These are phyloP conservation scores for Pseudochirops cupreus DNA, from an alignment of 2,797 vertebrate genomes.

Conservation along the genomic window DNA sequence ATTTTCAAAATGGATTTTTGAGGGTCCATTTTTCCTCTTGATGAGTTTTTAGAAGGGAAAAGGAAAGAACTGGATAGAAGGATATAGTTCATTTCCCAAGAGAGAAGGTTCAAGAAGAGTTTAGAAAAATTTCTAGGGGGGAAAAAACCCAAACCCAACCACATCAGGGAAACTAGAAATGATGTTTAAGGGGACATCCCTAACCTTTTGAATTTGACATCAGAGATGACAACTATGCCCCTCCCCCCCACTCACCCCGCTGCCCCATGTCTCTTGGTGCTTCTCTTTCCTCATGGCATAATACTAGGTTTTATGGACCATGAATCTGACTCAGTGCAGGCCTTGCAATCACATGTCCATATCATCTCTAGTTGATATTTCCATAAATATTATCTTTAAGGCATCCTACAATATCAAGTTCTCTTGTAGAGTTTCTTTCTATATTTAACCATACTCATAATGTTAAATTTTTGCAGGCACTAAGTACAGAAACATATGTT, in stretches of 20 bases:
- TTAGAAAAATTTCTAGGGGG: neutral
- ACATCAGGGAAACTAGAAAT: neutral
- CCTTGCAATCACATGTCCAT: neutral
- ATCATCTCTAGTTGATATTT: neutral
- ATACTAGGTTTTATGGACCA: neutral
- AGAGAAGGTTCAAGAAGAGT: slow-evolving; percentile 16
- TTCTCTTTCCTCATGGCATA: neutral
- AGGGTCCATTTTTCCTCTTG: neutral
- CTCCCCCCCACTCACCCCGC: too few species aligned
- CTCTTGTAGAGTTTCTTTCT: slow-evolving; percentile 51
- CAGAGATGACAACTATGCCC: neutral
- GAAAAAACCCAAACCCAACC: neutral
- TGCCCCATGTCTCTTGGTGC: neutral
- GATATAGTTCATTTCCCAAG: neutral
- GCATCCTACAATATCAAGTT: slow-evolving; percentile 56
- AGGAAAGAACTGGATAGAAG: neutral
- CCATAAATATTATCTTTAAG: slow-evolving; percentile 56
- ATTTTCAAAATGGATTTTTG: neutral
- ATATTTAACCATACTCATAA: slow-evolving; percentile 50
- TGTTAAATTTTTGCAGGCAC: neutral
- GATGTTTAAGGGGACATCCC: slow-evolving; percentile 21
- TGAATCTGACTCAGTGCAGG: neutral
- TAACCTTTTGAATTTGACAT: slow-evolving; percentile 2
- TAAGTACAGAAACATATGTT: slow-evolving; percentile 71
- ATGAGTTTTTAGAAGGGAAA: neutral